Percentiles rank a stretch among this genome's conserved stretches.
These are phyloP conservation scores for Collichthys lucidus DNA, from an alignment of 2,113 vertebrate genomes.

Conservation along the genomic window DNA sequence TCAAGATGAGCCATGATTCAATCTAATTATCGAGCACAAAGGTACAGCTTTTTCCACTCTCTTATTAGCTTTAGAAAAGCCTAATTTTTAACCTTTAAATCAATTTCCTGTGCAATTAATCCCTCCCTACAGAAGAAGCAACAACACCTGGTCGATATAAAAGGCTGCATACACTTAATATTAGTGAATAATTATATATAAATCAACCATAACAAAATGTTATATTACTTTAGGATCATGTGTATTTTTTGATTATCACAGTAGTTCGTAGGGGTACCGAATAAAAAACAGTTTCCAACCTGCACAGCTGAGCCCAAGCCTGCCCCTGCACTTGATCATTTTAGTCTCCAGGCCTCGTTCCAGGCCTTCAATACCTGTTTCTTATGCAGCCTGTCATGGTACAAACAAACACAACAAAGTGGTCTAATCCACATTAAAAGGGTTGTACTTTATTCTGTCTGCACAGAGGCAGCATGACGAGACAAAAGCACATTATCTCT, in stretches of 20 bases:
- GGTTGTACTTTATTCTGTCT: slow-evolving; percentile 1
- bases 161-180: neutral
- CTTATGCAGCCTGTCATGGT: neutral
- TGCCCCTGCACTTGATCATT: neutral
- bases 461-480: slow-evolving; percentile 11
- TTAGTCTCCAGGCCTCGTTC: neutral
- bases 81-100: slow-evolving; percentile 14
- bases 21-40: slow-evolving; percentile 38
- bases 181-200: neutral
- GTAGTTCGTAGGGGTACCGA: neutral
- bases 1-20: slow-evolving; percentile 16
- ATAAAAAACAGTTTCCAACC: neutral
- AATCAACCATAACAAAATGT: neutral
- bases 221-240: neutral
- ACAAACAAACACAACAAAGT: neutral
- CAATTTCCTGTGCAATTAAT: neutral
- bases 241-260: neutral
- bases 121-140: slow-evolving; percentile 7
- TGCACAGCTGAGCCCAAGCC: neutral
- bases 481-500: slow-evolving; percentile 20
- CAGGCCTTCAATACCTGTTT: slow-evolving; percentile 14
- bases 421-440: slow-evolving; percentile 1
- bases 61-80: slow-evolving; percentile 20
- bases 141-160: neutral
- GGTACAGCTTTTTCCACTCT: slow-evolving; percentile 2